phyloP scores from a whole-genome alignment of 2,888 invertebrate genomes.

The Euproctis similis region DNA sequence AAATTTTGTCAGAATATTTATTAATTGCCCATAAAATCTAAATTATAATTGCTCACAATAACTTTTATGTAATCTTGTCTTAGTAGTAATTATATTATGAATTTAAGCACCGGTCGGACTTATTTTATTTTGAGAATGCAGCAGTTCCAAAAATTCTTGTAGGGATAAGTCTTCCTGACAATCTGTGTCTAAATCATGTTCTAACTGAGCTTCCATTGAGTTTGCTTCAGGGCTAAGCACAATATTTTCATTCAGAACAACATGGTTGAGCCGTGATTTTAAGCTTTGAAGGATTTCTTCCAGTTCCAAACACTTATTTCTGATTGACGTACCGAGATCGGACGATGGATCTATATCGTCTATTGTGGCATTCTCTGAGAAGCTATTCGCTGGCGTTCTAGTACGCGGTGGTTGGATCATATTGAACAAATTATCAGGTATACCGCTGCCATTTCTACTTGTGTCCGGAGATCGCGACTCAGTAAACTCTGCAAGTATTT shows the following conservation, averaged over 20 bases:
- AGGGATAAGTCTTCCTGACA: conserved; percentile 70
- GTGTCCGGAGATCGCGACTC: conserved; percentile 54
- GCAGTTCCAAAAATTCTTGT: conserved; percentile 66
- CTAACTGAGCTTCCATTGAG: conserved; percentile 65
- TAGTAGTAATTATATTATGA: conserved; percentile 27
- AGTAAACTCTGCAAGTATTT: conserved; percentile 66
- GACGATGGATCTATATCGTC: conserved; percentile 70
- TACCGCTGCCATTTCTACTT: conserved; percentile 48
- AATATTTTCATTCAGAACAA: conserved; percentile 68
- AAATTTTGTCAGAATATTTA: conserved; percentile 41
- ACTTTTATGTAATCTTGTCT: conserved; percentile 53
- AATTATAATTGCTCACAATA: conserved; percentile 59
- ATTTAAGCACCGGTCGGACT: conserved; percentile 55
- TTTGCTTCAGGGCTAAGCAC: conserved; percentile 68
- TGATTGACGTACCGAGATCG: conserved; percentile 65
- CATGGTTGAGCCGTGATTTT: conserved; percentile 68
- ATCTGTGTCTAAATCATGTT: conserved; percentile 70
- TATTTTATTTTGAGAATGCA: conserved; percentile 66
- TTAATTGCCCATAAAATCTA: conserved; percentile 51
- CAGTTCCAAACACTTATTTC: conserved; percentile 68
- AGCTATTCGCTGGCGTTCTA: conserved; percentile 63
- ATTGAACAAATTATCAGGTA: conserved; percentile 54
- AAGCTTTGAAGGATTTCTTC: conserved; percentile 70
- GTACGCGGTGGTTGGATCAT: conserved; percentile 66
- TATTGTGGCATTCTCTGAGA: conserved; percentile 58